Evolutionary conservation across 2,888 invertebrate species (phyloP), one percentile per base, ranked within the genome.

Genomic region (Drosophila atripex): DNA sequence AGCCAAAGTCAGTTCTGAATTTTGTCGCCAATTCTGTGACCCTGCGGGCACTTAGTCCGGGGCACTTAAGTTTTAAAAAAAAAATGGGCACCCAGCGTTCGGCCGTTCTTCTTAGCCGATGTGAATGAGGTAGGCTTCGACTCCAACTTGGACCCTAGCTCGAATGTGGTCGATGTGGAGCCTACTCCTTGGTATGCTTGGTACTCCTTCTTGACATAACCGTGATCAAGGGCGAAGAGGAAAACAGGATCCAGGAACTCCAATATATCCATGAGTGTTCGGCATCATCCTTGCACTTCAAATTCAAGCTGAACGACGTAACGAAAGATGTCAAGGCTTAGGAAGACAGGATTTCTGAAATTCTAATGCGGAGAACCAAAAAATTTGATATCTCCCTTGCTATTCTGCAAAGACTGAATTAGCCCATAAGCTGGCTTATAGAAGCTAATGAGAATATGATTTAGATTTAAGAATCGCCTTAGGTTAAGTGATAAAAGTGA

Each of bases 1-100:
- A 95, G 39, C 94, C 95, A 4, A 93, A 93, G 85, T 91, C 93
- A 0, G 89, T 95, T 21, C 89, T 95, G 18, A 93, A 95, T 47
- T 90, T 95, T 3, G 87, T 94, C 57, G 93, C 93, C 0, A 91
- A 93, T 82, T 90, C 91, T 0, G 68, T 82, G 14, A 89, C 92
- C 5, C 76, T 93, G 1, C 84, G 90, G n/a, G n/a, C n/a, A n/a
- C n/a, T n/a, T n/a, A n/a, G n/a, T n/a, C 12, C 58, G 73, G 4
- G 72, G 77, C 11, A 84, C 71, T n/a, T 84, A 76, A 55, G 2
- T 77, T 1, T 79, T 45, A n/a, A 88, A 84, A n/a, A 72, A 66
- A 25, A 72, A 59, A n/a, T n/a, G 38, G 9, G 16, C 14, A 30
- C 35, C 0, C 0, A 11, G 5, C 39, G 41, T 1, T 55, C 39